Evolutionary conservation across 2,888 invertebrate genomes (phyloP).

Genomic region (Anoplius nigerrimus): DNA sequence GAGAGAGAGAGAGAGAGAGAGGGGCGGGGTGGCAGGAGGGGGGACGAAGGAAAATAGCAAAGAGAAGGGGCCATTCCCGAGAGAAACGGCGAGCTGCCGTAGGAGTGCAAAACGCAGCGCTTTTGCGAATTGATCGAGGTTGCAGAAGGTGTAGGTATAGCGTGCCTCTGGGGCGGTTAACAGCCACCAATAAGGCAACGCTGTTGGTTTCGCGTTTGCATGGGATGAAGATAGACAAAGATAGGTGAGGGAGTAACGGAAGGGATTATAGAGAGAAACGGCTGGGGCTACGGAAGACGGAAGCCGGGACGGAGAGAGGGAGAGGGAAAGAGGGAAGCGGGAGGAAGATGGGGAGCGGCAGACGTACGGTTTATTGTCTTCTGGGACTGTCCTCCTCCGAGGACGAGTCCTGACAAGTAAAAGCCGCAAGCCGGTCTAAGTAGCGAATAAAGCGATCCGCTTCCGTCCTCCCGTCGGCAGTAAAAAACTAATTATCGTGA

Average conservation of each 20-base stretch:
- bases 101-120: slow-evolving; percentile 33
- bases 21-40: background rate
- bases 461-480: too few species aligned
- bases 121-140: slow-evolving; percentile 42
- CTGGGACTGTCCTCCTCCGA: too few species aligned
- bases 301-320: background rate
- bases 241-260: background rate
- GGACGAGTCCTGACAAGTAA: slow-evolving; percentile 9
- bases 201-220: slow-evolving; percentile 24
- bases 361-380: background rate
- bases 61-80: slow-evolving; percentile 12
- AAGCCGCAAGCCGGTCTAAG: too few species aligned
- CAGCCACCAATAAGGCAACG: slow-evolving; percentile 45
- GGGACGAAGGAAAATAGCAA: too few species aligned
- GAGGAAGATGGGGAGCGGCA: slow-evolving; percentile 12
- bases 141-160: slow-evolving; percentile 12
- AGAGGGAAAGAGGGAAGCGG: background rate
- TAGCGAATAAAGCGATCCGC: too few species aligned
- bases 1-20: slow-evolving; percentile 8
- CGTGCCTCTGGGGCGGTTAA: slow-evolving; percentile 39
- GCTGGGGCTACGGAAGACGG: background rate
- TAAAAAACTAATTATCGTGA: too few species aligned
- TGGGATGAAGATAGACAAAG: background rate
- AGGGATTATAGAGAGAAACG: background rate
- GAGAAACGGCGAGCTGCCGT: slow-evolving; percentile 26